Percentiles rank a stretch among this genome's conserved stretches.
Evolutionary conservation across 2,113 vertebrate species (phyloP).

Genomic region (Merops nubicus): DNA sequence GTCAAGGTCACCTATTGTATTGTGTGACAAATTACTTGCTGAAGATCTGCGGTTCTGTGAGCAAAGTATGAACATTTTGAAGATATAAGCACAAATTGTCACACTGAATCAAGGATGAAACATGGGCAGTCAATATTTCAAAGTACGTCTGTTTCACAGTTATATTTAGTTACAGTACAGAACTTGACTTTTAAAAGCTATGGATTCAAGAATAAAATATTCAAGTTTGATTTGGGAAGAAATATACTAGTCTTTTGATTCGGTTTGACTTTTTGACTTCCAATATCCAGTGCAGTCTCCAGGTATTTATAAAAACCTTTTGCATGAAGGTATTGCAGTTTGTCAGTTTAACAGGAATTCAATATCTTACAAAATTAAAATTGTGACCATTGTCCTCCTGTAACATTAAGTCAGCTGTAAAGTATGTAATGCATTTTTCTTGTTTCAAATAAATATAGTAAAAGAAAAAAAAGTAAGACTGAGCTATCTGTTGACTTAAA

Average conservation of each 20-base stretch:
- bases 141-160: background rate
- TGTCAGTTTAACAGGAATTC: background rate
- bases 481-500: background rate
- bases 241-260: background rate
- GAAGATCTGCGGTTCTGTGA: background rate
- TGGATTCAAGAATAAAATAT: background rate
- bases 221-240: background rate
- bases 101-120: background rate
- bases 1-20: background rate
- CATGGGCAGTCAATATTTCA: background rate
- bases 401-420: background rate
- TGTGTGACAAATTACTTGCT: background rate
- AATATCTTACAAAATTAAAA: background rate
- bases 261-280: background rate
- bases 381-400: background rate
- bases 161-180: background rate
- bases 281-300: background rate
- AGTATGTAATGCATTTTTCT: background rate
- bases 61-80: background rate
- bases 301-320: background rate
- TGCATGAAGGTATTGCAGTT: background rate
- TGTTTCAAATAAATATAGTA: background rate
- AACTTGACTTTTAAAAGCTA: background rate
- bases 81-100: background rate
- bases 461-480: background rate